phyloP scores from a whole-genome alignment of 2,797 vertebrate species.

The Xiphorhynchus erythropygius region DNA sequence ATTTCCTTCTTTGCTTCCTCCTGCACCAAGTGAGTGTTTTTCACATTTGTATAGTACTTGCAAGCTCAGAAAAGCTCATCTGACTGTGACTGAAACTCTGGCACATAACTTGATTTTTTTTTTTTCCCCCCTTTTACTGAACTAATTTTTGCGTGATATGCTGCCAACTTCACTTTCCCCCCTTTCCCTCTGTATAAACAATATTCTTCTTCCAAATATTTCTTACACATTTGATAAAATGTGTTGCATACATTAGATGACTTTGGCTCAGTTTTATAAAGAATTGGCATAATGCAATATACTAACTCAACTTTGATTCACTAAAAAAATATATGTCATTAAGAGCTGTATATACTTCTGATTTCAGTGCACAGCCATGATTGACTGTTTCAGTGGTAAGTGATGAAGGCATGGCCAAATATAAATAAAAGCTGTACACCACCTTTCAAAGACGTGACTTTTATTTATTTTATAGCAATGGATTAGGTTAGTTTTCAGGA shows the following conservation, averaged over 20 bases:
- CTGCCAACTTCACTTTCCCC: slow-evolving; percentile 46
- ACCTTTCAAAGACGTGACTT: slow-evolving; percentile 22
- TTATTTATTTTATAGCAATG: slow-evolving; percentile 50
- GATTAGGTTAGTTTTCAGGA: slow-evolving; percentile 48
- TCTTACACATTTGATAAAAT: slow-evolving; percentile 63
- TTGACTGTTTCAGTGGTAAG: slow-evolving; percentile 45
- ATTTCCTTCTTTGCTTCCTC: slow-evolving; percentile 67
- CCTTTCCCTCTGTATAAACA: slow-evolving; percentile 48
- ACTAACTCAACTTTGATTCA: slow-evolving; percentile 43
- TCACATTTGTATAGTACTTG: slow-evolving; percentile 58
- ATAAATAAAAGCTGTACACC: slow-evolving; percentile 46
- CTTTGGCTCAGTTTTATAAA: slow-evolving; percentile 43
- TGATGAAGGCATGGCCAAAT: slow-evolving; percentile 41
- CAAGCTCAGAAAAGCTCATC: slow-evolving; percentile 65
- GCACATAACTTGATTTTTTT: slow-evolving; percentile 12
- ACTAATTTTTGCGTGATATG: slow-evolving; percentile 28
- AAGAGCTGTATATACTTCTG: slow-evolving; percentile 26
- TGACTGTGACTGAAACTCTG: slow-evolving; percentile 60
- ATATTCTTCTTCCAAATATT: slow-evolving; percentile 58
- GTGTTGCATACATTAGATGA: slow-evolving; percentile 57
- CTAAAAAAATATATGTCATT: slow-evolving; percentile 41
- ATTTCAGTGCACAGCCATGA: background rate
- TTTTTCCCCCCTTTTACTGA: slow-evolving; percentile 1
- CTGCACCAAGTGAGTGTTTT: slow-evolving; percentile 43
- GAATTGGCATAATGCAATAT: slow-evolving; percentile 33